phyloP scores from a whole-genome alignment of 2,888 invertebrate species.

The Cremastinae sp. region DNA sequence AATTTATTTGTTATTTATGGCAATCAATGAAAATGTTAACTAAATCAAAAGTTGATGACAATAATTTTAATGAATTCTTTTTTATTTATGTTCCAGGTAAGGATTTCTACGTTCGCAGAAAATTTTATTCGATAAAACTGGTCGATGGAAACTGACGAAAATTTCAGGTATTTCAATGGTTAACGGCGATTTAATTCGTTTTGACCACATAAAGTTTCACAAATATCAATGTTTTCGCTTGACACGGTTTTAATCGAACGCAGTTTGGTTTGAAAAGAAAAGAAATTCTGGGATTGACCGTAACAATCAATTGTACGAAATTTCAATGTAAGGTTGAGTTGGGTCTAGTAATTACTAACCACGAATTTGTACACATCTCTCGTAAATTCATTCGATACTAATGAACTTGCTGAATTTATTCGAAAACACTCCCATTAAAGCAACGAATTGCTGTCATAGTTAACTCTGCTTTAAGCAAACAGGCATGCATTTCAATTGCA shows the following conservation, averaged over 20 bases:
- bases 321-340: neutral
- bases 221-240: too few species aligned
- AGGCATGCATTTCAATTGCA: too few species aligned
- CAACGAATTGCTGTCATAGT: constrained; percentile 4
- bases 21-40: too few species aligned
- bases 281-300: neutral
- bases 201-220: too few species aligned
- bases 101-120: constrained; percentile 7
- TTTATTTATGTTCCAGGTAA: constrained; percentile 57
- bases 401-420: constrained; percentile 14
- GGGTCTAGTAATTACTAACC: neutral
- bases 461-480: neutral
- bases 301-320: neutral
- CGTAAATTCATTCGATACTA: constrained; percentile 9
- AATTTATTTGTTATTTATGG: too few species aligned
- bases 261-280: too few species aligned
- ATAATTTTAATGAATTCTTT: constrained; percentile 26
- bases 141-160: too few species aligned
- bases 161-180: constrained; percentile 1
- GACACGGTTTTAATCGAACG: too few species aligned
- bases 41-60: too few species aligned
- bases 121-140: too few species aligned
- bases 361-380: neutral
- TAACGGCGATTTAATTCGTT: too few species aligned
- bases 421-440: constrained; percentile 4